Percentiles rank a stretch among this genome's conserved stretches.
These are phyloP conservation scores for Hipparchia semele DNA, from an alignment of 2,888 invertebrate species.

Conservation along the genomic window DNA sequence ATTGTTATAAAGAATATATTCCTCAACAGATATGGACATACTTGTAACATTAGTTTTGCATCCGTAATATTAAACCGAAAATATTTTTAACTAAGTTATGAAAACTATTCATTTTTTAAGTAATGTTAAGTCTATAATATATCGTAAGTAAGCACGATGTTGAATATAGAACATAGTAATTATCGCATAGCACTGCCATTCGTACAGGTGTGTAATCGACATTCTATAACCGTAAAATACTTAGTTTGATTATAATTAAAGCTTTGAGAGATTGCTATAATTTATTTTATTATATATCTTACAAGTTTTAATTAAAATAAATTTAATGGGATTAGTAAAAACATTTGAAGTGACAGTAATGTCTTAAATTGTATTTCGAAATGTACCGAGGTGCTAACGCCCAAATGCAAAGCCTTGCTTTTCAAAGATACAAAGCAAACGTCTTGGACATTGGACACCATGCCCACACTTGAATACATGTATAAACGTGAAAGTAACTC, in stretches of 20 bases:
- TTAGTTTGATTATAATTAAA: slow-evolving; percentile 13
- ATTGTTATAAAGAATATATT: no score
- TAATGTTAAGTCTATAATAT: neutral
- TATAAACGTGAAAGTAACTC: no score
- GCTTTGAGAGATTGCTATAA: slow-evolving; percentile 15
- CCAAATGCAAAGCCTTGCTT: no score
- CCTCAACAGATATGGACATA: no score
- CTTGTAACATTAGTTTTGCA: no score
- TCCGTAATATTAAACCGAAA: no score
- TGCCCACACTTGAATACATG: no score
- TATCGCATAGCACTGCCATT: slow-evolving; percentile 17
- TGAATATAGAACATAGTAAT: slow-evolving; percentile 2
- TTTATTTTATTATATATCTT: slow-evolving; percentile 1
- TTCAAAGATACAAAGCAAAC: no score
- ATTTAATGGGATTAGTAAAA: slow-evolving; percentile 11
- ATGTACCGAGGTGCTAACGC: no score
- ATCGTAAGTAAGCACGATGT: neutral
- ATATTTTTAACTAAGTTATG: neutral
- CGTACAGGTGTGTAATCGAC: slow-evolving; percentile 32
- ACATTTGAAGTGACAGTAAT: slow-evolving; percentile 8
- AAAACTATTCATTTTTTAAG: neutral
- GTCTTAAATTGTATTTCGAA: neutral
- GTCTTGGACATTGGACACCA: no score
- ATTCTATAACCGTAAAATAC: slow-evolving; percentile 25
- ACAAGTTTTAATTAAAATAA: slow-evolving; percentile 19